Evolutionary conservation across 2,113 vertebrate species (phyloP), one percentile per base, ranked within the genome.

Genomic region (Nibea coibor): DNA sequence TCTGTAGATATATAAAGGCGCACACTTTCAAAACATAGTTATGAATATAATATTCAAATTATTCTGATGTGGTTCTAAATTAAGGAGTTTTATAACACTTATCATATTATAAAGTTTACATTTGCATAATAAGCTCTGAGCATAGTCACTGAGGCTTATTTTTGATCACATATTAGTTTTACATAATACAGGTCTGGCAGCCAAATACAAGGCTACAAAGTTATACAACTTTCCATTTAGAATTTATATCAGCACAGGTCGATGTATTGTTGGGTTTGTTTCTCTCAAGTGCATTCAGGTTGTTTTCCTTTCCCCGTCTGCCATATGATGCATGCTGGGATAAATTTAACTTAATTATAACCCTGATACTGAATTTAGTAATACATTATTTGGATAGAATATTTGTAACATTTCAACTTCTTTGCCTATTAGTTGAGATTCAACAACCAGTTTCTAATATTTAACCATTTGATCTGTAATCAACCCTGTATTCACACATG

Each of bases 151-250:
- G 19, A 0, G 17, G 3, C 59, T 24, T 39, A 39, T 3, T 31
- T 71, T 47, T 28, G 14, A 72, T 72, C 17, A 43, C 4, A 54
- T 15, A 16, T 50, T 43, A 4, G 28, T 77, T 53, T 72, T 78
- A 51, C 58, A 80, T 58, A 70, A 10, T 42, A 65, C 58, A 71
- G 50, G 50, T 14, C 8, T 56, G 17, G 14, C 47, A 74, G 31
- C 35, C n/a, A 16, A 19, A 45, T 39, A 2, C 16, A 70, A 42
- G 39, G 31, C 22, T 12, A 48, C 53, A 51, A 22, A 31, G n/a
- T 22, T 72, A 70, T 45, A 77, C 28, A 71, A 19, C 47, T 45
- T 83, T 78, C 61, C 22, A 67, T 86, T 71, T 83, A 48, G 64
- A 62, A 12, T 69, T 75, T 39, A 47, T 17, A 58, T 70, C 39